Percentiles rank a stretch among this genome's conserved stretches.
phyloP scores from a whole-genome alignment of 2,797 vertebrate species.

The Takifugu ocellatus region DNA sequence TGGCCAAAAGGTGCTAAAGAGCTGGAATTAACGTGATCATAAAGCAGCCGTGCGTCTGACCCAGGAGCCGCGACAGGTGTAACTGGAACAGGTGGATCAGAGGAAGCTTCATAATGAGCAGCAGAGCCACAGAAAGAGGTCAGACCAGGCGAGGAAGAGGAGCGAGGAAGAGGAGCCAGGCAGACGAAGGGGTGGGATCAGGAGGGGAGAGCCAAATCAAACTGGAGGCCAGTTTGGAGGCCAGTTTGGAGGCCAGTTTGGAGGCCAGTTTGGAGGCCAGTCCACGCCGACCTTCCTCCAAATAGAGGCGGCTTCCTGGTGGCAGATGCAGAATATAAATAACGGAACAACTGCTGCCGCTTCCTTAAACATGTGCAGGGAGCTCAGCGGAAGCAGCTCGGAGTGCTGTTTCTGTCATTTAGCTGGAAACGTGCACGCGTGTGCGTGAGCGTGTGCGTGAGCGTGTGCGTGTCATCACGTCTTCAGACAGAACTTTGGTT shows the following conservation, averaged over 20 bases:
- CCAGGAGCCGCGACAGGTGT: no score
- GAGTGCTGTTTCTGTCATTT: constrained; percentile 4
- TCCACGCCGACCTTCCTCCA: background rate
- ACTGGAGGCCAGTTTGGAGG: background rate
- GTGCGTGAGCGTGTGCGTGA: background rate
- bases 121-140: constrained; percentile 48
- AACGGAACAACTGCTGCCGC: constrained; percentile 22
- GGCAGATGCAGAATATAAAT: constrained; percentile 28
- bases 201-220: constrained; percentile 3
- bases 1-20: no score
- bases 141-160: constrained; percentile 7
- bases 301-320: constrained; percentile 5
- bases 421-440: constrained; percentile 4
- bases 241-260: background rate
- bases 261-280: background rate
- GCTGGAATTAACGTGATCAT: no score
- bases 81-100: no score
- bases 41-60: no score
- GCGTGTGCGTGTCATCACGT: constrained; percentile 12
- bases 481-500: constrained; percentile 16
- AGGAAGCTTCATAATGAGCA: constrained; percentile 24
- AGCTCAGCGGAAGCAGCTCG: no score
- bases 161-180: constrained; percentile 3
- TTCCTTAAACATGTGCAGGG: background rate
- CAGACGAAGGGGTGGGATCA: constrained; percentile 23